A percentile compares a stretch with the other conserved stretches of the same genome.
phyloP scores from a whole-genome alignment of 2,797 vertebrate species.

The Discoglossus pictus region DNA sequence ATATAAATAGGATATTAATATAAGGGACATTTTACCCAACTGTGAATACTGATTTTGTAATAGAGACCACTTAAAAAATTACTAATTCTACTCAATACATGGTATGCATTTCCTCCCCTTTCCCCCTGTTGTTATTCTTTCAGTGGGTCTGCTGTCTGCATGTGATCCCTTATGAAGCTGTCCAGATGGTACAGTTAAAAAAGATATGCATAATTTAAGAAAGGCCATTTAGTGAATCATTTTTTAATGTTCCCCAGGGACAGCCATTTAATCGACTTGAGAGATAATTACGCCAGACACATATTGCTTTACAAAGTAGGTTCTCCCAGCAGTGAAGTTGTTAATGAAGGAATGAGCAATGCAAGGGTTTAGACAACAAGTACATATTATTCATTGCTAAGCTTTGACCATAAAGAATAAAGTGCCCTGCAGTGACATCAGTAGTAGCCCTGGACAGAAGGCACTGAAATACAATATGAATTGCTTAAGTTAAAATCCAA shows the following conservation, averaged over 20 bases:
- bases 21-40: too few species aligned
- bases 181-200: constrained; percentile 75
- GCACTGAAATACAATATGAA: too few species aligned
- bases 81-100: too few species aligned
- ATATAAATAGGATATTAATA: too few species aligned
- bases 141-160: constrained; percentile 43
- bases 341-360: constrained; percentile 20
- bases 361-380: not conserved
- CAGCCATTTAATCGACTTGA: constrained; percentile 55
- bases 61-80: constrained; percentile 15
- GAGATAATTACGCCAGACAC: constrained; percentile 59
- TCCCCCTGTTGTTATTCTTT: constrained; percentile 57
- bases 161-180: constrained; percentile 52
- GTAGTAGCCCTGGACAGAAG: too few species aligned
- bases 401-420: too few species aligned
- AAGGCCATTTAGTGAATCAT: constrained; percentile 71
- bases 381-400: too few species aligned
- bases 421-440: too few species aligned
- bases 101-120: constrained; percentile 40
- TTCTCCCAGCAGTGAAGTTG: constrained; percentile 26
- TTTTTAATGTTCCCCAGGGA: constrained; percentile 66
- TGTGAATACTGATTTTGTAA: too few species aligned
- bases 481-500: too few species aligned
- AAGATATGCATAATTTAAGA: constrained; percentile 76
- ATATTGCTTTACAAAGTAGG: constrained; percentile 23